phyloP scores from a whole-genome alignment of 2,113 vertebrate species.

The Pygoscelis adeliae region DNA sequence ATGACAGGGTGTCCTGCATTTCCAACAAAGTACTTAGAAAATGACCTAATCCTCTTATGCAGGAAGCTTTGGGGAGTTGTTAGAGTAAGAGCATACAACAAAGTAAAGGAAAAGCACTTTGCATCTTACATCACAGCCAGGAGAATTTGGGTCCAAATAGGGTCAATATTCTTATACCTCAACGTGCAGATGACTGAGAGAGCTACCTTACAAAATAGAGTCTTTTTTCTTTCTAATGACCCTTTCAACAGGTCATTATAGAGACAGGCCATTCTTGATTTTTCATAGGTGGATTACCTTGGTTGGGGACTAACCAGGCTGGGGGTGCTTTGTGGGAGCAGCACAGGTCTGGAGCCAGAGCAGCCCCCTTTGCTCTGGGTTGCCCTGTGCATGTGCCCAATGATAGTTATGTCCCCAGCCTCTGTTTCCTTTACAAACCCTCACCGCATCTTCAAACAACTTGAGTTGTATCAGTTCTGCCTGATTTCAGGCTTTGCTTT shows the following conservation, averaged over 20 bases:
- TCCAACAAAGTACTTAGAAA: neutral
- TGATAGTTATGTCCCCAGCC: accelerated
- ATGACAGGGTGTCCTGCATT: neutral
- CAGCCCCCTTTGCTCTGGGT: neutral
- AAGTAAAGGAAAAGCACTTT: neutral
- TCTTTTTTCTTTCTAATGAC: neutral
- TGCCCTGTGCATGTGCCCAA: neutral
- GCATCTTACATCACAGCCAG: neutral
- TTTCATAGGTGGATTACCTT: neutral
- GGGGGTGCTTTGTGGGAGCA: neutral
- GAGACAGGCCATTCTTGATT: neutral
- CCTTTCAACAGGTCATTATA: neutral
- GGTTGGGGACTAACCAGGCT: neutral
- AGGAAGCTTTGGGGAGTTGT: neutral
- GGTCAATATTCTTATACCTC: neutral
- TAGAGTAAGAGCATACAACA: neutral
- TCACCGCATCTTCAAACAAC: neutral
- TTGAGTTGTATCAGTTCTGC: neutral
- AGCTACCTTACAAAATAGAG: neutral
- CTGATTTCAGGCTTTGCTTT: neutral
- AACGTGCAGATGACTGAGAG: neutral
- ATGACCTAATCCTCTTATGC: neutral
- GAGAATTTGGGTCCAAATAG: neutral
- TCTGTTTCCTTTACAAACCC: neutral
- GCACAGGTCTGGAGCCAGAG: neutral